Percentiles rank a stretch among this genome's conserved stretches.
phyloP scores from a whole-genome alignment of 2,888 invertebrate genomes.

The Cosmorhoe ocellata region DNA sequence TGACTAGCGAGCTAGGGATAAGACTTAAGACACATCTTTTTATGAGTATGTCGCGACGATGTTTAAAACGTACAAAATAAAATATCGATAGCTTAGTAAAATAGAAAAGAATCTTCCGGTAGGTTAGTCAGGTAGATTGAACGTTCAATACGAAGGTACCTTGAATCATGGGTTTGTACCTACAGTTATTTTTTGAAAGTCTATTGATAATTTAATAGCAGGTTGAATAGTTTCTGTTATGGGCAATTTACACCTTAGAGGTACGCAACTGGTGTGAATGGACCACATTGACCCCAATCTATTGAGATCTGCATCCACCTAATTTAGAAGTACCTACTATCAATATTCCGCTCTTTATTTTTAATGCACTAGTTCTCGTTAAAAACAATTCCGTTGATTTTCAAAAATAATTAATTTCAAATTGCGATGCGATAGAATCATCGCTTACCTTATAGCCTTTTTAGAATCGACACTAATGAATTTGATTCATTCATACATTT shows the following conservation, averaged over 20 bases:
- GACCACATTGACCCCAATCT: background rate
- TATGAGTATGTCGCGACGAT: slow-evolving; percentile 22
- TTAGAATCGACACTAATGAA: background rate
- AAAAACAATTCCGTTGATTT: too few species aligned
- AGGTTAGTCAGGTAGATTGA: background rate
- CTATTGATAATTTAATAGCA: slow-evolving; percentile 6
- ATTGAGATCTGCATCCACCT: too few species aligned
- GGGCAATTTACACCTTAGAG: slow-evolving; percentile 12
- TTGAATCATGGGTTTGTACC: background rate
- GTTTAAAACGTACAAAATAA: slow-evolving; percentile 11
- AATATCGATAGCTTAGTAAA: background rate
- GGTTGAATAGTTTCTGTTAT: background rate
- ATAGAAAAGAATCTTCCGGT: background rate
- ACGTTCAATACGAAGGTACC: background rate
- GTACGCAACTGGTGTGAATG: background rate
- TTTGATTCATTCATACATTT: background rate
- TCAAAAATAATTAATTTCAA: too few species aligned
- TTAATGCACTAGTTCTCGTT: too few species aligned
- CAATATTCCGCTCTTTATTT: too few species aligned
- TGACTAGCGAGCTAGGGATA: slow-evolving; percentile 33
- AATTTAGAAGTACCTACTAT: background rate
- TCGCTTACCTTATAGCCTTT: too few species aligned
- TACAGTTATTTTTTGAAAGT: slow-evolving; percentile 12
- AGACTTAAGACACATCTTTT: slow-evolving; percentile 33
- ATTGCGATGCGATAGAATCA: too few species aligned